Evolutionary conservation across 2,113 vertebrate species (phyloP).

Genomic region (Nyctibius bracteatus): DNA sequence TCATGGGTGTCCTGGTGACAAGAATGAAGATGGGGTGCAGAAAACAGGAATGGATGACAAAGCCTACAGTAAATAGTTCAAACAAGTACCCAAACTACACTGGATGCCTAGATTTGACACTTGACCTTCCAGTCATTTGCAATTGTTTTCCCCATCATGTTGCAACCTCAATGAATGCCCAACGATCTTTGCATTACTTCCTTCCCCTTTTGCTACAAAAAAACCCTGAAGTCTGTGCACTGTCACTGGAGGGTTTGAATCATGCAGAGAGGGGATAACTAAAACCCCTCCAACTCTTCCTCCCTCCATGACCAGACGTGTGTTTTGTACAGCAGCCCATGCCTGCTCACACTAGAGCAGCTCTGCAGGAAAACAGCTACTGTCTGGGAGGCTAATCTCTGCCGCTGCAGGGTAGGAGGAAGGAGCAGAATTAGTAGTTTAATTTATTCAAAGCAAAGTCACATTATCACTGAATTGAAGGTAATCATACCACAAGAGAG

Average conservation of each 20-base stretch:
- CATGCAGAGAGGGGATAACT: background rate
- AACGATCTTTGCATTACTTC: background rate
- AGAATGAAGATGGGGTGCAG: background rate
- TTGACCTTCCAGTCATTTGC: background rate
- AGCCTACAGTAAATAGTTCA: background rate
- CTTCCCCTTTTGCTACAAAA: background rate
- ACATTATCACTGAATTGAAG: background rate
- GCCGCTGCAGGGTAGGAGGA: background rate
- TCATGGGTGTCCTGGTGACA: background rate
- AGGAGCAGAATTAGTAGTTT: background rate
- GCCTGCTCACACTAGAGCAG: background rate
- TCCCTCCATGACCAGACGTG: background rate
- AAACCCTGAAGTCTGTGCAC: background rate
- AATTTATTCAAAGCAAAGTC: background rate
- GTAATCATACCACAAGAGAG: background rate
- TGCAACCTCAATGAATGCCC: background rate
- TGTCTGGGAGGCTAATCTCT: background rate
- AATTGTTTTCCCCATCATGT: background rate
- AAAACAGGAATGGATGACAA: background rate
- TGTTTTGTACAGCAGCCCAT: background rate
- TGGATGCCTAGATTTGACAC: background rate
- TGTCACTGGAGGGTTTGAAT: background rate
- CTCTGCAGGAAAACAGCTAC: background rate
- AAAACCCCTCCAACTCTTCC: background rate
- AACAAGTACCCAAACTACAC: background rate